These are phyloP conservation scores for Lithophane leautieri DNA, from an alignment of 2,888 invertebrate genomes.

Conservation along the genomic window DNA sequence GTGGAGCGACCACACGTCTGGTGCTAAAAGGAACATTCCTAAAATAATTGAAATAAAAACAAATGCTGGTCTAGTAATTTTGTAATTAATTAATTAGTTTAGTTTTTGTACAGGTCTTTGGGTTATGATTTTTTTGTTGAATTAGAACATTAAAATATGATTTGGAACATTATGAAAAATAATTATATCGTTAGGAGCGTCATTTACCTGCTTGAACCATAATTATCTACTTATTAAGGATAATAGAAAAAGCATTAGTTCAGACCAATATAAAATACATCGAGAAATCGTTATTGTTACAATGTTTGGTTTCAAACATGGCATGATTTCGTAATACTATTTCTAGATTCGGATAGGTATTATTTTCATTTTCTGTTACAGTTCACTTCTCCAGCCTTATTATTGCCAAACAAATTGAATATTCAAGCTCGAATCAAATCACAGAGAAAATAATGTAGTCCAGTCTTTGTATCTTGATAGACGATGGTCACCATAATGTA, in stretches of 20 bases:
- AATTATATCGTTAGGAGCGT: conserved; percentile 3
- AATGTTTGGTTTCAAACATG: background rate
- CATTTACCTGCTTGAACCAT: background rate
- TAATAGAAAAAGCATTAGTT: background rate
- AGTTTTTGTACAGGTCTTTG: conserved; percentile 33
- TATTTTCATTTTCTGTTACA: background rate
- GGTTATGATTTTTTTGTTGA: conserved; percentile 4
- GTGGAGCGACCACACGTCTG: conserved; percentile 38
- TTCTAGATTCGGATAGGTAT: no score
- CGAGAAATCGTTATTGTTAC: background rate
- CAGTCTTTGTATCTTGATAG: background rate
- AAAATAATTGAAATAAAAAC: conserved; percentile 26
- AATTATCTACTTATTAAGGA: background rate
- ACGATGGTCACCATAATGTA: conserved; percentile 68
- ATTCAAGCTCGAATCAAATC: background rate
- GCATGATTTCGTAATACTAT: background rate
- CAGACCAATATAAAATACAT: background rate
- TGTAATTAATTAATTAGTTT: conserved; percentile 59
- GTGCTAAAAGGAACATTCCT: conserved; percentile 29
- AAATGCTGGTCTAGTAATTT: conserved; percentile 42
- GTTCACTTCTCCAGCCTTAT: background rate
- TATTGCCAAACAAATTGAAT: background rate
- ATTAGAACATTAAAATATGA: background rate
- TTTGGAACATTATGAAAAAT: conserved; percentile 10
- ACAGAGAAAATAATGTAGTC: background rate